These are phyloP conservation scores for Leptinotarsa texana DNA, from an alignment of 1,140 invertebrate species.

Conservation along the genomic window DNA sequence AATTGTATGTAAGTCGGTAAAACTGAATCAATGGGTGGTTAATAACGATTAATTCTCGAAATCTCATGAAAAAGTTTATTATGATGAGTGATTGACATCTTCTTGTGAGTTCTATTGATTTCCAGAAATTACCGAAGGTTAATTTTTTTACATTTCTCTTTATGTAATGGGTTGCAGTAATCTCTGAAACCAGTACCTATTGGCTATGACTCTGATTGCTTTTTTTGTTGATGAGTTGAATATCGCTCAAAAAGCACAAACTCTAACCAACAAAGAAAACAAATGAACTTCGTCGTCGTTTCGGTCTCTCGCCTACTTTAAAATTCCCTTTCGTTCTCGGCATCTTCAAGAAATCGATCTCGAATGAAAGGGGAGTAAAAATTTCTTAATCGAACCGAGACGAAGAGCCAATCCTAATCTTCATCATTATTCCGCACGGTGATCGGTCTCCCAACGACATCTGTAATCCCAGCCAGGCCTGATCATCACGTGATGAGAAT, in stretches of 20 bases:
- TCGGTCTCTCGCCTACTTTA: not conserved
- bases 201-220: no score
- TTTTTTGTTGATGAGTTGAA: not conserved
- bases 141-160: no score
- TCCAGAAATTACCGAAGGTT: no score
- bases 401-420: constrained; percentile 15
- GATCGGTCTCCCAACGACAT: constrained; percentile 8
- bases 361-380: not conserved
- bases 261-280: not conserved
- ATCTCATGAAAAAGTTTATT: no score
- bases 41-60: no score
- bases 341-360: not conserved
- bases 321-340: not conserved
- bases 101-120: no score
- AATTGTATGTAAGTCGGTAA: no score
- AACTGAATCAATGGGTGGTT: no score
- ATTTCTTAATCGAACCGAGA: constrained; percentile 16
- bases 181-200: no score
- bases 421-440: constrained; percentile 12
- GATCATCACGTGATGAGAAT: constrained; percentile 18
- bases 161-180: no score
- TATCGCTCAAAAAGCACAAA: not conserved
- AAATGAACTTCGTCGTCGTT: not conserved
- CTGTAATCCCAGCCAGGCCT: constrained; percentile 11
- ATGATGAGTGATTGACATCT: no score